A percentile compares a stretch with the other conserved stretches of the same genome.
Evolutionary conservation across 2,113 vertebrate species (phyloP).

Genomic region (Neoarius graeffei): DNA sequence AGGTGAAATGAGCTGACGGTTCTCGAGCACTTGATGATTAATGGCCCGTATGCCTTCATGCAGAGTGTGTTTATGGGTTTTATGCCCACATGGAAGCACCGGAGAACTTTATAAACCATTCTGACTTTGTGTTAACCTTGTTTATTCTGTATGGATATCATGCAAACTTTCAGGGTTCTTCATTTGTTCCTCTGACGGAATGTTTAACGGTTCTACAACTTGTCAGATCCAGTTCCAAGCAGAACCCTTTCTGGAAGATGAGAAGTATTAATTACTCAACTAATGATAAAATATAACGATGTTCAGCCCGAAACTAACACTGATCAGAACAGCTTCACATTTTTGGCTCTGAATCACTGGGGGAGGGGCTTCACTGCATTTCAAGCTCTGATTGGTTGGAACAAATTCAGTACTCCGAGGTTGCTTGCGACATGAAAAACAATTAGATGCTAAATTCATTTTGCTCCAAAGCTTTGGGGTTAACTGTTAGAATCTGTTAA

Average conservation of each 20-base stretch:
- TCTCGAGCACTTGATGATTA: background rate
- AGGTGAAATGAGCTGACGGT: constrained; percentile 10
- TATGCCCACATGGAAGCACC: background rate
- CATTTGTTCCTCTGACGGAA: background rate
- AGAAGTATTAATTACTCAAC: background rate
- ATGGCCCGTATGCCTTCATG: constrained; percentile 21
- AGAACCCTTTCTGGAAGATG: background rate
- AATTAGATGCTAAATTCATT: background rate
- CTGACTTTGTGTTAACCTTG: constrained; percentile 13
- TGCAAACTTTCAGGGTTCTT: background rate
- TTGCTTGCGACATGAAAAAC: background rate
- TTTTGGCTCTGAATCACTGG: background rate
- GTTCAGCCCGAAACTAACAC: background rate
- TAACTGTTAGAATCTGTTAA: background rate
- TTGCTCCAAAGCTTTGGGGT: background rate
- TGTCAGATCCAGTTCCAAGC: background rate
- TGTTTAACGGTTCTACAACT: background rate
- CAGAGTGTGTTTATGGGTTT: constrained; percentile 19
- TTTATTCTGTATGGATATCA: background rate
- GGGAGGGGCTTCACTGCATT: background rate
- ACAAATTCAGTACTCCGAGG: background rate
- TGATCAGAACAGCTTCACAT: background rate
- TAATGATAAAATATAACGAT: background rate
- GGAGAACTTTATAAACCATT: constrained; percentile 18
- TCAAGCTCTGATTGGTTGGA: background rate